Base-by-base conservation (phyloP, 2,797 vertebrate genomes). In the Notolepis coatsorum region DNA sequence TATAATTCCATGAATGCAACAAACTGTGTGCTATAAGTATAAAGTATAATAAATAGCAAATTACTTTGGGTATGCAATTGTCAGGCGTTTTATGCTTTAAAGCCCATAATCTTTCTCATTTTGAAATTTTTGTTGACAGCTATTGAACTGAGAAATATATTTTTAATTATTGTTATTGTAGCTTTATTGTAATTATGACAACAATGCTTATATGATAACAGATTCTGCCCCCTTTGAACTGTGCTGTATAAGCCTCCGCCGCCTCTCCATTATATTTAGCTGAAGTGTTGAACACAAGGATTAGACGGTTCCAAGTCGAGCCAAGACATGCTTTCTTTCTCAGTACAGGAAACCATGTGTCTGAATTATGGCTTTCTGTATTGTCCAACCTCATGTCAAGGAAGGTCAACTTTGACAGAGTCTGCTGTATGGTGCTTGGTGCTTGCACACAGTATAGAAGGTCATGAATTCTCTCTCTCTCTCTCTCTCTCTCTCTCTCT, bases 251-350 rank as follows among this genome's bases (percentile, higher is more conserved):
- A 53, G 25, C 52, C 21, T 46, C 2, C 24, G 23, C 58, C 30
- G 41, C 68, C 37, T 25, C 24, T 45, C 53, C 69, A 67, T 25
- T 27, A 30, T 46, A 24, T 63, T 20, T 20, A 23, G 35, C 20
- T 20, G 13, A 78, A 54, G 68, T 77, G 73, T 74, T 81, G 46
- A 86, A 66, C 71, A 50, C 55, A 50, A 46, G 61, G 73, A 79
- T 82, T 73, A 81, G 38, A 1, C 17, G 3, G 38, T 28, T 71
- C 71, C 37, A 60, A 47, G 43, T 70, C 74, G 65, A 75, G 70
- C 33, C 42, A 45, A 70, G 71, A 66, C 74, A 56, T 0, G 65
- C 72, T 66, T 37, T 9, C 56, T 41, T 46, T 20, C 28, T 21
- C 23, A 18, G 17, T 20, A 45, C 52, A 71, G 33, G 42, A 69